Base-by-base conservation (phyloP, 2,888 invertebrate genomes). In the Drosophila tanythrix region DNA sequence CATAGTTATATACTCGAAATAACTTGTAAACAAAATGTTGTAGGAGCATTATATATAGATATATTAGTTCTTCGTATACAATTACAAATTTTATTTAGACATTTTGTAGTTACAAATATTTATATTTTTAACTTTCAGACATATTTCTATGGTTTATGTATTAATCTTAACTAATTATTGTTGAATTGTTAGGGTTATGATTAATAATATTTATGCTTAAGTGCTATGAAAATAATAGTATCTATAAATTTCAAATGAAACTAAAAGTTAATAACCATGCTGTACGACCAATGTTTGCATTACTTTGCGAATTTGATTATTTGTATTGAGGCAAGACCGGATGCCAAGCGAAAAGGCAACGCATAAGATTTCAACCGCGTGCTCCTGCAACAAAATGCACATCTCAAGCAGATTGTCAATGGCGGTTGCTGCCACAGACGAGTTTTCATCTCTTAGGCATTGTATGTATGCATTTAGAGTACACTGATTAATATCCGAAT, bases 331-430 rank as follows among this genome's bases (percentile, higher is more conserved):
- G 69, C 96, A 96, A 8, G 96, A 96, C 78, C 95, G 95, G 70
- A 97, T 95, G 4, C 98, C 98, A 52, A 98, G 94, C 78, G 96
- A 95, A 93, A 98, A 98, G 1, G 97, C 97, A 72, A 96, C 95
- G 89, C 95, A 95, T 82, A 98, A 94, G 59, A 99, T 94, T 61
- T 95, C 94, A 64, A 95, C 94, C 0, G 97, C 97, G 92, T 97
- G 96, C 93, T 98, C 98, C 94, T 97, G 97, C 94, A 97, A 95
- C 74, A 97, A 96, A 15, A 97, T 94, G 61, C 96, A 94, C 76
- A 98, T 95, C 88, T 98, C 98, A 0, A 98, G 96, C 57, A 99
- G 94, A 91, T 96, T 95, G 77, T 97, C 97, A 53, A 98, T 94
- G 35, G 97, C 96, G 0, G 96, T 95, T 80, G 95, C 95, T 0